phyloP scores from a whole-genome alignment of 2,888 invertebrate species.

The Leptothorax acervorum region DNA sequence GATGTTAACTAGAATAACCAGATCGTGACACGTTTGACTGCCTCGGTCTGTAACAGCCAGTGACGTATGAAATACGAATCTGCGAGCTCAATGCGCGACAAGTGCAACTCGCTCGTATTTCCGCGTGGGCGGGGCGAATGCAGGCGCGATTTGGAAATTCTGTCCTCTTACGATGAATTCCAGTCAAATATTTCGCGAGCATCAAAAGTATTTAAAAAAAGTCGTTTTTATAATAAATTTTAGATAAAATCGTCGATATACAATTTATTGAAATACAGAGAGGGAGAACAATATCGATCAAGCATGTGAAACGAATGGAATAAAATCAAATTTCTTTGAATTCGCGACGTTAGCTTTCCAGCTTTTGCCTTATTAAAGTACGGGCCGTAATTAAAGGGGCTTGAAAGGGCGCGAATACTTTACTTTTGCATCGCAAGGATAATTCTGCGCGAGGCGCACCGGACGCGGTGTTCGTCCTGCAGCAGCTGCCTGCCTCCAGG shows the following conservation, averaged over 20 bases:
- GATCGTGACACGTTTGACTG: slow-evolving; percentile 72
- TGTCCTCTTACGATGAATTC: neutral
- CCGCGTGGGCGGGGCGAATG: neutral
- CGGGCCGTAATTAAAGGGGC: neutral
- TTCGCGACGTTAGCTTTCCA: neutral
- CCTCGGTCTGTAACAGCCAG: slow-evolving; percentile 65
- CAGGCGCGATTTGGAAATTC: slow-evolving; percentile 2
- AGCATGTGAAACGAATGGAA: neutral
- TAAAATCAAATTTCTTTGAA: neutral
- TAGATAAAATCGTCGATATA: neutral
- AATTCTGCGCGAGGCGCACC: neutral
- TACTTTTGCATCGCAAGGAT: neutral
- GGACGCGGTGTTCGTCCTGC: neutral
- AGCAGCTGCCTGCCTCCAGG: neutral
- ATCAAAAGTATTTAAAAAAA: neutral
- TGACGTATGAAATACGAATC: slow-evolving; percentile 64
- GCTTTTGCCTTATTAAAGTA: neutral
- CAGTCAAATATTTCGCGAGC: neutral
- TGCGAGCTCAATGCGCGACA: slow-evolving; percentile 52
- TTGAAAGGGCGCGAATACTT: neutral
- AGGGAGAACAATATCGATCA: neutral
- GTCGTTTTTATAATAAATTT: neutral
- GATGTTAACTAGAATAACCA: slow-evolving; percentile 76
- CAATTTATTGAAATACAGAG: neutral
- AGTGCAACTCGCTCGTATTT: slow-evolving; percentile 32